Percentiles rank a stretch among this genome's conserved stretches.
These are phyloP conservation scores for Hepsetus odoe DNA, from an alignment of 2,113 vertebrate genomes.

Conservation along the genomic window DNA sequence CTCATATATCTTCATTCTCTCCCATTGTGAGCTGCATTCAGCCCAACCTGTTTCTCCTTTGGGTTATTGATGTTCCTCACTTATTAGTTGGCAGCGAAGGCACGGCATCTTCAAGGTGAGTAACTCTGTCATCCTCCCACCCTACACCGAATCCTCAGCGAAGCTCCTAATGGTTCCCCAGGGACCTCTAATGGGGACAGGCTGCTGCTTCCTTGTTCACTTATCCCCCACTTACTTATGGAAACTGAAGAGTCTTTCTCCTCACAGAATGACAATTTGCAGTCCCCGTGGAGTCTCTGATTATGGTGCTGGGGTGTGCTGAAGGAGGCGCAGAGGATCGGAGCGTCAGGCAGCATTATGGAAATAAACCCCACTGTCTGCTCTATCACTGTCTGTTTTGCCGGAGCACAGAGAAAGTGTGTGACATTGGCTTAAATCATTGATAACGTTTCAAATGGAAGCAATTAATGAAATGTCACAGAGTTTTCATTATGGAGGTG, in stretches of 20 bases:
- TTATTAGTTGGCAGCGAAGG: slow-evolving; percentile 42
- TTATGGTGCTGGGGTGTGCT: not conserved
- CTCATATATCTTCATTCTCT: slow-evolving; percentile 14
- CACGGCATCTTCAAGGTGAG: slow-evolving; percentile 61
- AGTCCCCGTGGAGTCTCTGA: slow-evolving; percentile 24
- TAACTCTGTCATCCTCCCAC: slow-evolving; percentile 56
- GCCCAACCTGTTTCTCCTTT: slow-evolving; percentile 43
- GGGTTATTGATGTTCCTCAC: slow-evolving; percentile 61
- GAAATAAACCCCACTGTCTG: slow-evolving; percentile 20
- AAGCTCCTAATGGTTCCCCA: slow-evolving; percentile 61
- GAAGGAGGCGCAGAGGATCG: not conserved
- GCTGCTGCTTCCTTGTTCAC: slow-evolving; percentile 53
- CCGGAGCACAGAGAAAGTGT: not conserved
- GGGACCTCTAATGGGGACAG: slow-evolving; percentile 64
- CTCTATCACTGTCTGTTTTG: slow-evolving; percentile 14
- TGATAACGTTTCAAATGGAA: slow-evolving; percentile 28
- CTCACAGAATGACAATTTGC: slow-evolving; percentile 11
- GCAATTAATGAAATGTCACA: slow-evolving; percentile 39
- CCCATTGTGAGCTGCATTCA: slow-evolving; percentile 40
- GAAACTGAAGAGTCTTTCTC: slow-evolving; percentile 49
- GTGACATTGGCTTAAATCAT: slow-evolving; percentile 19
- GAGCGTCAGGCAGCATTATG: slow-evolving; percentile 24
- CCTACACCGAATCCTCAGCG: slow-evolving; percentile 42
- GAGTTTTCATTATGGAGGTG: not conserved
- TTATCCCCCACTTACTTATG: slow-evolving; percentile 60